These are phyloP conservation scores for Entosphenus tridentatus DNA, from an alignment of 2,113 vertebrate species.

Conservation along the genomic window DNA sequence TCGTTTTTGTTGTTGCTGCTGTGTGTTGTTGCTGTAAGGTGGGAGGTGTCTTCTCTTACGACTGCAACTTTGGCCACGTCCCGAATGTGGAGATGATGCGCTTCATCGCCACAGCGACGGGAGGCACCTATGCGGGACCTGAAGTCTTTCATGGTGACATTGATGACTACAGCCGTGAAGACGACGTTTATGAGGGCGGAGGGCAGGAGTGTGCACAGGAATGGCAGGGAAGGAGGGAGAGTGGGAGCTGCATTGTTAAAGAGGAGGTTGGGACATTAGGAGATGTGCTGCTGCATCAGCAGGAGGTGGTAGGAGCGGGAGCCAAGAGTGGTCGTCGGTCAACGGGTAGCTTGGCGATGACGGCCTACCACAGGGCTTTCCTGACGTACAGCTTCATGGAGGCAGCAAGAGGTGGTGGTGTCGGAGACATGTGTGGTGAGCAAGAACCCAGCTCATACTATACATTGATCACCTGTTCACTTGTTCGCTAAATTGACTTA, in stretches of 20 bases:
- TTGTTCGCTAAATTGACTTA: too few relatives aligned
- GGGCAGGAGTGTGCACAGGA: too few relatives aligned
- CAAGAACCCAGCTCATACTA: too few relatives aligned
- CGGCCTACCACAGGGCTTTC: conserved; percentile 76
- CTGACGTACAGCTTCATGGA: conserved; percentile 75
- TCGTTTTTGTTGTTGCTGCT: background rate
- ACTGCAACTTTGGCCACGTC: conserved; percentile 88
- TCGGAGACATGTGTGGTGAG: too few relatives aligned
- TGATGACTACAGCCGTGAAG: too few relatives aligned
- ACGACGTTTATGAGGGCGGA: too few relatives aligned
- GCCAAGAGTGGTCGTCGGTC: conserved; percentile 35
- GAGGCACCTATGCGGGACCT: conserved; percentile 50
- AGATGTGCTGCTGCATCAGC: too few relatives aligned
- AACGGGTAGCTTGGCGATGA: conserved; percentile 39
- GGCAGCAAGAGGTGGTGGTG: conserved; percentile 14
- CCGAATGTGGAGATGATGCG: conserved; percentile 96
- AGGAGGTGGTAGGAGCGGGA: too few relatives aligned
- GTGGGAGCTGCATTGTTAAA: too few relatives aligned
- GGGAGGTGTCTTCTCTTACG: conserved; percentile 72
- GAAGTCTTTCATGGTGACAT: conserved; percentile 23
- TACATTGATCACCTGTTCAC: too few relatives aligned
- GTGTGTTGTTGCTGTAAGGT: conserved; percentile 27
- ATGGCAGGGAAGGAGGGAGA: too few relatives aligned
- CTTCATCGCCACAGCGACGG: conserved; percentile 87
- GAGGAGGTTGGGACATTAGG: too few relatives aligned